phyloP scores from a whole-genome alignment of 2,888 invertebrate genomes.

The Campaea margaritaria region DNA sequence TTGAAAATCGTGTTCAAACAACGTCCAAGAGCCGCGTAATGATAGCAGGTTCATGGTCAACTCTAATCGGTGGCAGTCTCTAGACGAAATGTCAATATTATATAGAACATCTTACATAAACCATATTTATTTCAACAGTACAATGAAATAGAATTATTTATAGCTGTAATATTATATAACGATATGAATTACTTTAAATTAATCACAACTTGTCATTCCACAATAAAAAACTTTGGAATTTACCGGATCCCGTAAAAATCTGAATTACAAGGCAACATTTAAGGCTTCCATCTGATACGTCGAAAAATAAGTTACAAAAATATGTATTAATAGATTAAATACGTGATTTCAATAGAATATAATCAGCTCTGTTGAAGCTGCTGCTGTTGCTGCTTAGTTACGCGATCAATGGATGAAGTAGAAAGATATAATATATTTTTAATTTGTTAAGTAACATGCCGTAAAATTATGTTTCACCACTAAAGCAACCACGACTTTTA shows the following conservation, averaged over 20 bases:
- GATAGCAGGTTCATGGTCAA: too few species aligned
- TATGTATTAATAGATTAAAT: slow-evolving; percentile 24
- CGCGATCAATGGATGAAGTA: background rate
- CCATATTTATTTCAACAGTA: background rate
- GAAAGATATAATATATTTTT: background rate
- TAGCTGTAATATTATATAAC: background rate
- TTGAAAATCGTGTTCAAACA: background rate
- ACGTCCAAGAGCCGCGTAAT: too few species aligned
- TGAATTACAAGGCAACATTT: slow-evolving; percentile 69
- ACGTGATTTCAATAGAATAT: slow-evolving; percentile 15
- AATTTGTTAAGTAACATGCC: background rate
- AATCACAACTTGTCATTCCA: slow-evolving; percentile 65
- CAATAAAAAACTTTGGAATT: slow-evolving; percentile 63
- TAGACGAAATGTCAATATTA: background rate
- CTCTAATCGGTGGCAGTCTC: background rate
- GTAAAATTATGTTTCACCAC: background rate
- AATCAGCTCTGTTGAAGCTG: slow-evolving; percentile 1
- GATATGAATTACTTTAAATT: slow-evolving; percentile 34
- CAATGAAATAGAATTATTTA: background rate
- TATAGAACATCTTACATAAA: background rate
- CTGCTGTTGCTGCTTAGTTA: slow-evolving; percentile 1
- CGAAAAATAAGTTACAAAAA: slow-evolving; percentile 36
- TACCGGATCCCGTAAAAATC: slow-evolving; percentile 54
- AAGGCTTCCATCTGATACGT: slow-evolving; percentile 55
- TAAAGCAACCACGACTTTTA: background rate